Evolutionary conservation across 2,797 vertebrate genomes (phyloP), one percentile per base, ranked within the genome.

Genomic region (Onychomys arenicola): DNA sequence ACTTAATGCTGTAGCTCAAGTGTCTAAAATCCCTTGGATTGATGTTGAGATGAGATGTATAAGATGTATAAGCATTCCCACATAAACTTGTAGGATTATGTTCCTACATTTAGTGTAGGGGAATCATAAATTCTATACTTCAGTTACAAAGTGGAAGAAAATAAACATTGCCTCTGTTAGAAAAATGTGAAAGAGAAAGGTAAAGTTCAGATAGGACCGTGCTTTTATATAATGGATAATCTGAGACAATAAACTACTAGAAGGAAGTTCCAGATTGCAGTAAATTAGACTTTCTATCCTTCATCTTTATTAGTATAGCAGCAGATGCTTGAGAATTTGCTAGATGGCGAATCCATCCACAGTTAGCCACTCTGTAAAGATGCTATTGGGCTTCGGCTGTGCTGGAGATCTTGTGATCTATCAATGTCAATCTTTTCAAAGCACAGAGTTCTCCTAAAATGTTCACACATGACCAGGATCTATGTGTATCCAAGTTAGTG

Each of bases 51-150:
- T 57, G 34, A 97, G 65, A 81, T 12, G 37, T 71, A 3, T 57
- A 85, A 89, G 75, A 86, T 52, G 8, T 57, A 46, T 21, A 89
- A 37, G 52, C 21, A 37, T 8, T 34, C 40, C 75, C 76, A 81
- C 49, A 4, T 46, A 61, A 93, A 3, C 6, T 65, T 59, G 27
- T 27, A 76, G 43, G 11, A 3, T 80, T 87, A n/a, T 52, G 81
- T 55, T 80, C 23, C 71, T 96, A 71, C 59, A 25, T 94, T 94
- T 87, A 91, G 13, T 87, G 88, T 92, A 46, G 46, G 93, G n/a
- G 19, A 52, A 82, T 83, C 34, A 77, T n/a, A 80, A 78, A 84
- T 49, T 65, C 32, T 71, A 37, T 3, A 75, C 2, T 71, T 93
- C 46, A 92, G 32, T 65, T 80, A 80, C 52, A 85, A 40, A 40